phyloP scores from a whole-genome alignment of 2,797 vertebrate genomes.

The Silurus lanzhouensis region DNA sequence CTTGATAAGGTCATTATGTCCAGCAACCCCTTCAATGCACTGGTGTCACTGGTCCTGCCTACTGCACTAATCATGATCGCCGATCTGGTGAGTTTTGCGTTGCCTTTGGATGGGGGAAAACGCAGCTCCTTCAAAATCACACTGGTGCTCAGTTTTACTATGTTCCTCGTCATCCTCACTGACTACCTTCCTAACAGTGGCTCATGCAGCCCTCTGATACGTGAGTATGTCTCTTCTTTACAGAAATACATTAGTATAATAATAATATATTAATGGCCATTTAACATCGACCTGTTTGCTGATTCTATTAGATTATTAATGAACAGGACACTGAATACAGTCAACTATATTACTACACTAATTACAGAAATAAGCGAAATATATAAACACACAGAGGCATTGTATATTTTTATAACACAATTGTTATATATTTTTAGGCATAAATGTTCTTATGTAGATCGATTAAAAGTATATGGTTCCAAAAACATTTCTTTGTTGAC shows the following conservation, averaged over 20 bases:
- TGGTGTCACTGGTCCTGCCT: conserved; percentile 72
- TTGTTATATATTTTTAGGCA: neutral
- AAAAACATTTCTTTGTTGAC: no score
- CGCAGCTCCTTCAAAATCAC: conserved; percentile 77
- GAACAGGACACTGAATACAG: neutral
- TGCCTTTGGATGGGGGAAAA: conserved; percentile 69
- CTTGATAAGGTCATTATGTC: conserved; percentile 63
- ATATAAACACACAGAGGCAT: neutral
- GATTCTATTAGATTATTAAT: neutral
- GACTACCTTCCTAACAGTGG: conserved; percentile 71
- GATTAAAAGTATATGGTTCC: neutral
- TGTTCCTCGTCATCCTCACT: conserved; percentile 77
- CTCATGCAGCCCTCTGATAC: conserved; percentile 74
- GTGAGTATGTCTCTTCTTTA: conserved; percentile 63
- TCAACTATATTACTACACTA: neutral
- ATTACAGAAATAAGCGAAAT: neutral
- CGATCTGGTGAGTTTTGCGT: conserved; percentile 70
- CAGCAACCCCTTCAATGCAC: conserved; percentile 59
- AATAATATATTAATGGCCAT: neutral
- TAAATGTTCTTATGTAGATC: neutral
- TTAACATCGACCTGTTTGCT: neutral
- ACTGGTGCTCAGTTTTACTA: conserved; percentile 76
- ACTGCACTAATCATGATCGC: conserved; percentile 71
- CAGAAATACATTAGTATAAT: no score
- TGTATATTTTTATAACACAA: neutral